Evolutionary conservation across 2,797 vertebrate genomes (phyloP).

Genomic region (Tapera naevia): DNA sequence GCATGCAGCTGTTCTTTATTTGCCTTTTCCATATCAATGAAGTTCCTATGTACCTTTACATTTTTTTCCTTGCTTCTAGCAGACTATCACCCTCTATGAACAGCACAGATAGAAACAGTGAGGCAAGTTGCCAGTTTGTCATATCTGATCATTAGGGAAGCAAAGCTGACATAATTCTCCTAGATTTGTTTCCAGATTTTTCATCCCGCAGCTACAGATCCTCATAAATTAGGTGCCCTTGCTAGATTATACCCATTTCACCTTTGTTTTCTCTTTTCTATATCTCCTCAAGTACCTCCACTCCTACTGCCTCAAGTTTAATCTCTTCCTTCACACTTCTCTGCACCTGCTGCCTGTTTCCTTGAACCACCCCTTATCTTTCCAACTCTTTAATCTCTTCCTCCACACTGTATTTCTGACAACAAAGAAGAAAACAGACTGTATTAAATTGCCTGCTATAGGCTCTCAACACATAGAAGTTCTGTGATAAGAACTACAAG

Average conservation of each 20-base stretch:
- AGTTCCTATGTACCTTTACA: background rate
- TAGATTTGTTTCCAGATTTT: background rate
- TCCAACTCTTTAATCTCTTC: background rate
- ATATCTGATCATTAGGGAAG: background rate
- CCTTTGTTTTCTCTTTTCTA: background rate
- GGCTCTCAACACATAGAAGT: background rate
- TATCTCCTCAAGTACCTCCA: background rate
- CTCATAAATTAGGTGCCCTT: background rate
- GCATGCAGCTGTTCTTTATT: background rate
- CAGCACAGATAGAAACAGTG: background rate
- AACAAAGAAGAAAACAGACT: background rate
- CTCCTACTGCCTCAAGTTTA: background rate
- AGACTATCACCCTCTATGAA: background rate
- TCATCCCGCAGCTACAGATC: rapidly evolving
- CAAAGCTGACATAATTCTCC: background rate
- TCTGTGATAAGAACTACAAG: background rate
- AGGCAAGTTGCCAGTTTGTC: background rate
- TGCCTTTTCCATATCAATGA: background rate
- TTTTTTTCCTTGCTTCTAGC: background rate
- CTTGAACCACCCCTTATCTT: rapidly evolving
- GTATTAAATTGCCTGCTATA: background rate
- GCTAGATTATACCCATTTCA: background rate
- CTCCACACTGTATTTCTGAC: background rate
- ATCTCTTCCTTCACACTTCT: background rate
- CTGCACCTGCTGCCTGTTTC: background rate